Evolutionary conservation across 2,888 invertebrate genomes (phyloP), one percentile per base, ranked within the genome.

Genomic region (Macropis europaea): DNA sequence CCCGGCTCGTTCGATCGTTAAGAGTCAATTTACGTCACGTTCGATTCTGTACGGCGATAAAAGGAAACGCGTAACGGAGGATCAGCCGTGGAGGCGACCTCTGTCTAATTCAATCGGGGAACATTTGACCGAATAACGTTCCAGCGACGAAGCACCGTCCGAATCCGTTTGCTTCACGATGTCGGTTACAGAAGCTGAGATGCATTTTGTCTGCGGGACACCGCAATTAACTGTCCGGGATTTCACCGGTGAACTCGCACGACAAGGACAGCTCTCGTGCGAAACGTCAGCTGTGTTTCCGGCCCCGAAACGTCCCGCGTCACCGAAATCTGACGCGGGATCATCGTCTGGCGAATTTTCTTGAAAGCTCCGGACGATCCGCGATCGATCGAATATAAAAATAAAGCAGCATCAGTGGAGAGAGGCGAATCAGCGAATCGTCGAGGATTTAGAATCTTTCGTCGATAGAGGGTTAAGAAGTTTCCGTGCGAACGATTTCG

Each of bases 161-260:
- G 53, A 63, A 52, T 64, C 70, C 76, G 70, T 67, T 75, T 71
- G 71, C 74, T 76, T 61, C 68, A 48, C 72, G 78, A 78, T 82
- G 84, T 83, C 84, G 77, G 59, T 74, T 71, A 74, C 83, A 83
- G 83, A 76, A 81, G 70, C 82, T 76, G 73, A 77, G 72, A 64
- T 68, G 78, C 80, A 79, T 85, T 84, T 82, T 82, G 82, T 84
- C 81, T 82, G 86, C 70, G 87, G 86, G 69, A 76, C 75, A 84
- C 87, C 87, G 84, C 87, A 87, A 86, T 85, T 85, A 84, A 85
- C 83, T 81, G 82, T 81, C 82, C 76, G 77, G 77, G 76, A 79
- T 80, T 76, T 81, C 82, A 66, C 77, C n/a, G n/a, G 72, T 64
- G 68, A 76, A 73, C 74, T 76, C 67, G 69, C 76, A 75, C 84